Conservation (phyloP, 2,888 invertebrate genomes). For the Cosmia pyralina region DNA sequence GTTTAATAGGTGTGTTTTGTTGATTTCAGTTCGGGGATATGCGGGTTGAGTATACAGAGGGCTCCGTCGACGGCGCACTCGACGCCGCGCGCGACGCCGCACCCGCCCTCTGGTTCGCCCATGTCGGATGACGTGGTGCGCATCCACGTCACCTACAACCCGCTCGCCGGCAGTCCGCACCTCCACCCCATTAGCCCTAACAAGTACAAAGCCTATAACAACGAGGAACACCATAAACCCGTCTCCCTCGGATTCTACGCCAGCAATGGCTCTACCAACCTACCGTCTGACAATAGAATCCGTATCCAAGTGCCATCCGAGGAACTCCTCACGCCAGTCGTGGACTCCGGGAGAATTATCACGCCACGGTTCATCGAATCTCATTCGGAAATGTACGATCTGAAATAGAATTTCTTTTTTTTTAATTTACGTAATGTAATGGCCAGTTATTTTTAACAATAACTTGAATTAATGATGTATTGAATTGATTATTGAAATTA, state of each 20-base stretch:
- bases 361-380: slow-evolving; percentile 83
- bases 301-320: slow-evolving; percentile 93
- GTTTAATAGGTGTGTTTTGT: slow-evolving; percentile 9
- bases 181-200: slow-evolving; percentile 87
- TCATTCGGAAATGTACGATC: slow-evolving; percentile 83
- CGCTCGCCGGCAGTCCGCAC: slow-evolving; percentile 88
- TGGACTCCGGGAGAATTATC: slow-evolving; percentile 90
- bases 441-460: slow-evolving; percentile 56
- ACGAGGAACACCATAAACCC: slow-evolving; percentile 84
- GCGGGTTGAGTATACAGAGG: slow-evolving; percentile 88
- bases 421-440: slow-evolving; percentile 21
- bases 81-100: slow-evolving; percentile 92
- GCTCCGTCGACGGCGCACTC: slow-evolving; percentile 90
- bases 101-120: slow-evolving; percentile 91
- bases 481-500: too few relatives aligned
- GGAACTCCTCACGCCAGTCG: slow-evolving; percentile 92
- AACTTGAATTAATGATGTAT: slow-evolving; percentile 18
- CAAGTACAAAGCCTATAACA: slow-evolving; percentile 78
- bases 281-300: slow-evolving; percentile 92
- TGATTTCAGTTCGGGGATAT: slow-evolving; percentile 85
- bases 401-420: slow-evolving; percentile 74
- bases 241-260: slow-evolving; percentile 86
- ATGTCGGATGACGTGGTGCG: slow-evolving; percentile 92
- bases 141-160: slow-evolving; percentile 94
- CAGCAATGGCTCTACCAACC: slow-evolving; percentile 89